Base-by-base conservation (phyloP, 2,113 vertebrate genomes). In the Prunella fulvescens region DNA sequence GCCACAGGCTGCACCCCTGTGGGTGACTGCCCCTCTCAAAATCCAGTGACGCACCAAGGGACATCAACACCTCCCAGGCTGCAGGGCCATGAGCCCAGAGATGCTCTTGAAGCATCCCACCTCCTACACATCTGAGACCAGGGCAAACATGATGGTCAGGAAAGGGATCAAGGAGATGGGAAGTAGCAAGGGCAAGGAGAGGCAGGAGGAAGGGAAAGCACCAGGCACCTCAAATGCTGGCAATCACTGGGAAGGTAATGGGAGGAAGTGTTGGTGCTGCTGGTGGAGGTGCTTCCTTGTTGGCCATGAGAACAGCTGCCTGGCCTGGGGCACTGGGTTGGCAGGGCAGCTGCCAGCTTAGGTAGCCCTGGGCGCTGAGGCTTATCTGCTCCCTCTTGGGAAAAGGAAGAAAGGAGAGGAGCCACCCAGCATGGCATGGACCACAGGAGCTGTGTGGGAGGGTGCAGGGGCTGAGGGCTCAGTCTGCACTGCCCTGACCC, bases 281-380 rank as follows among this genome's bases (percentile, higher is more conserved):
- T 11, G 2, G 20, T 28, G 31, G 48, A 86, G 67, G 26, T 69
- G 14, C 76, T 89, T 89, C 48, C 62, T 22, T 1, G 0, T 1
- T 19, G 24, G 47, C 35, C 2, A 1, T 1, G 1, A 51, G 35
- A 58, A 47, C 0, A 0, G 29, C 48, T 50, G 60, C 44, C 47
- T 58, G 31, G 28, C 33, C 29, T 3, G 1, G 39, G 33, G 19
- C 4, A 2, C 11, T 31, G 39, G 58, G 14, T 39, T 80, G 53
- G 58, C 26, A 67, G 28, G 12, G 3, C 19, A 29, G 19, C 33
- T 70, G 22, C 18, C 76, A 28, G 51, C 20, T 26, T 19, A 51
- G 16, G 33, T 33, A n/a, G 37, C 29, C 23, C 9, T 56, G 50
- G 4, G 23, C 58, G 44, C 50, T 70, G 70, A 70, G 15, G 26